phyloP scores from a whole-genome alignment of 2,797 vertebrate species.

The Sus cebifrons region DNA sequence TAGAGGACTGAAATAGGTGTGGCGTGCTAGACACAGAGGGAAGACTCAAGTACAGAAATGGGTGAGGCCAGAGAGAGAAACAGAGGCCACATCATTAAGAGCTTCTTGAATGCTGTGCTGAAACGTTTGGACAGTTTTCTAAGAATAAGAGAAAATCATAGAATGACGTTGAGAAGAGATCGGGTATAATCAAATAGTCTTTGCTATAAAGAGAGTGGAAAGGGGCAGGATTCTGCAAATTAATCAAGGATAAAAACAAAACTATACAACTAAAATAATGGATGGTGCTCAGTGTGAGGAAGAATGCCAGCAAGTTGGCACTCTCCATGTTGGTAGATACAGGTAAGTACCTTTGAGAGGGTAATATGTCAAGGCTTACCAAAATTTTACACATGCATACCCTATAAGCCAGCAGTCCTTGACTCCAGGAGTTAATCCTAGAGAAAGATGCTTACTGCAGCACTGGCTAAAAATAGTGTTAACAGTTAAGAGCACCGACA shows the following conservation, averaged over 20 bases:
- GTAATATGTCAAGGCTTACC: background rate
- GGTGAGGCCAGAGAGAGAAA: background rate
- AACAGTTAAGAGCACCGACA: background rate
- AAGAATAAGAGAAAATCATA: constrained; percentile 3
- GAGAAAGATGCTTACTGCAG: background rate
- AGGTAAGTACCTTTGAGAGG: background rate
- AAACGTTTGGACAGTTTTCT: background rate
- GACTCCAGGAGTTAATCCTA: background rate
- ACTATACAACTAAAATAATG: background rate
- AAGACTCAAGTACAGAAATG: background rate
- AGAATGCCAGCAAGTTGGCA: background rate
- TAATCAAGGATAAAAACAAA: background rate
- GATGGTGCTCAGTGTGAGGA: background rate
- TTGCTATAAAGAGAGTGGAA: background rate
- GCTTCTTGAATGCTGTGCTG: background rate
- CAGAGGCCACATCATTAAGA: background rate
- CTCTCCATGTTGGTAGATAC: background rate
- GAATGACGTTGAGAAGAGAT: background rate
- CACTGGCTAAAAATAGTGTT: background rate
- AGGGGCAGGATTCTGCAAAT: background rate
- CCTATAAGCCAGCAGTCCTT: background rate
- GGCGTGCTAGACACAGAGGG: accelerated
- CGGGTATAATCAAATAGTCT: background rate
- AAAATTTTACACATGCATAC: background rate
- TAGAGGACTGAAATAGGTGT: background rate